Evolutionary conservation across 2,888 invertebrate species (phyloP).

Genomic region (Morpho deidamia): DNA sequence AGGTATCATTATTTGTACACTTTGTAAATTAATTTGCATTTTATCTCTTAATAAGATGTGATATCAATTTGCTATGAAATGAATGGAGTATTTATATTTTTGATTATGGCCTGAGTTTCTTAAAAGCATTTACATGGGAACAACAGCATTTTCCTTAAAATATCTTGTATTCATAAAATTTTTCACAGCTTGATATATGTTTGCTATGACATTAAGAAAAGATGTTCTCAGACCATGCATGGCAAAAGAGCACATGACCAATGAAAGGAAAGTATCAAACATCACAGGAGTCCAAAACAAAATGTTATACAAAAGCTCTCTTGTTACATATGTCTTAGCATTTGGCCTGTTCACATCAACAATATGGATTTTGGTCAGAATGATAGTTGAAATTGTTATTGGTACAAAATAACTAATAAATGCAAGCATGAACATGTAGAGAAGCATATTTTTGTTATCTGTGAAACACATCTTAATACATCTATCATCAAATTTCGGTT

Average conservation of each 20-base stretch:
- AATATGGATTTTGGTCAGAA: constrained; percentile 59
- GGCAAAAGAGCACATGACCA: constrained; percentile 57
- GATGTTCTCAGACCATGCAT: constrained; percentile 54
- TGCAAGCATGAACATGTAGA: constrained; percentile 56
- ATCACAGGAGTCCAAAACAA: constrained; percentile 69
- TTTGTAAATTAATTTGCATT: no score
- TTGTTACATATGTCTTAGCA: constrained; percentile 51
- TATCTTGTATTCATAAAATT: constrained; percentile 65
- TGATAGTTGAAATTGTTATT: constrained; percentile 57
- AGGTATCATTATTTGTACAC: no score
- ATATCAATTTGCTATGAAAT: no score
- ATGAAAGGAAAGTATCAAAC: constrained; percentile 63
- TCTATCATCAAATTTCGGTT: constrained; percentile 37
- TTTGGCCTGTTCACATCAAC: constrained; percentile 49
- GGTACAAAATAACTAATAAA: constrained; percentile 64
- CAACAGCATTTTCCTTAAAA: constrained; percentile 54
- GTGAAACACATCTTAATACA: constrained; percentile 61
- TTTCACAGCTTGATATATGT: constrained; percentile 64
- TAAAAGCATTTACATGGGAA: constrained; percentile 32
- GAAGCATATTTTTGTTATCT: constrained; percentile 52
- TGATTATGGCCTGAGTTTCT: not conserved
- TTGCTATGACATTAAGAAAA: constrained; percentile 60
- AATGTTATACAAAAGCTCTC: constrained; percentile 62
- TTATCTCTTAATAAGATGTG: no score
- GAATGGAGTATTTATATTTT: no score